Base-by-base conservation (phyloP, 1,140 invertebrate species). In the Panulirus ornatus region DNA sequence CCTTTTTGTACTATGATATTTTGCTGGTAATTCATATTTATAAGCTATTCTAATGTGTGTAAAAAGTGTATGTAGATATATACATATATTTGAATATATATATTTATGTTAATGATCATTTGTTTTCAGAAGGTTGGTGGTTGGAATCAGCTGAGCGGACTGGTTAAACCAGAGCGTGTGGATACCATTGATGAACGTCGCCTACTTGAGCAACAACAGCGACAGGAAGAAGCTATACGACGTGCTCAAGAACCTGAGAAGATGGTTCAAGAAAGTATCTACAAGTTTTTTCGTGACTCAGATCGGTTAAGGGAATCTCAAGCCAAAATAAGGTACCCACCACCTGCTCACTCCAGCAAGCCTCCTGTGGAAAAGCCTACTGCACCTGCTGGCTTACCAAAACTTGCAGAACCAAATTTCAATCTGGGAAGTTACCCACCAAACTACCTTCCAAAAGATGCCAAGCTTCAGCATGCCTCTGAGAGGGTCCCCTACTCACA, bases 181-280 rank as follows among this genome's bases (percentile, higher is more conserved):
- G 84, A 90, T 58, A 30, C 58, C 9, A 30, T 87, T 47, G 91
- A 92, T 1, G 88, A 90, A n/a, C 88, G 91, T 6, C 91, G 84
- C 22, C 51, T 87, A n/a, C n/a, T 92, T 27, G 91, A 92, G 78
- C 88, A 92, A n/a, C 84, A 84, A 47, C 84, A 86, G 8, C 88
- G 85, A n/a, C 84, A 84, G 42, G 88, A 90, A 40, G 91, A 90
- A 42, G 38, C 87, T 42, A 73, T 89, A n/a, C 90, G 92, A 36
- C 86, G 82, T 66, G 90, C 79, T 34, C 84, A 81, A 27, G 92
- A 86, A 27, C 86, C 92, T 34, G 92, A 92, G 30, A 90, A 91
- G 27, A 79, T 92, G 30, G 90, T 92, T 22, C 82, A 91, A 5
- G 92, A 92, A 27, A 91, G 90, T 40, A 92, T 92, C 36, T 92